Conservation (phyloP, 2,797 vertebrate genomes). For the Takifugu ocellatus region DNA sequence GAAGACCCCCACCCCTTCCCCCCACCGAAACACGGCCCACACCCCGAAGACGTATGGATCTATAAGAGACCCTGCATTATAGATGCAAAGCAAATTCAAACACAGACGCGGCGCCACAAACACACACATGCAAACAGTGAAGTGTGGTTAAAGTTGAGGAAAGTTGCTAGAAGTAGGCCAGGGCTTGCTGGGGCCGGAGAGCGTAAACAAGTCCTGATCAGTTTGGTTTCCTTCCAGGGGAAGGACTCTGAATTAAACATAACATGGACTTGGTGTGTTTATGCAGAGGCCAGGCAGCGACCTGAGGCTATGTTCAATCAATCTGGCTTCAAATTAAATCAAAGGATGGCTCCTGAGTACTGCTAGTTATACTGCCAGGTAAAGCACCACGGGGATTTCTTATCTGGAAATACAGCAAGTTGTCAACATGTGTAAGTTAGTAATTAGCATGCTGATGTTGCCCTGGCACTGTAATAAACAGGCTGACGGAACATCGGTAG, state of each 20-base stretch:
- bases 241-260: conserved; percentile 69
- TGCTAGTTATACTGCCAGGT: conserved; percentile 46
- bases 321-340: conserved; percentile 61
- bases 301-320: conserved; percentile 69
- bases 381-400: conserved; percentile 37
- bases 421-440: conserved; percentile 50
- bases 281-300: conserved; percentile 51
- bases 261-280: conserved; percentile 59
- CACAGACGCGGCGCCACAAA: conserved; percentile 15
- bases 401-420: conserved; percentile 43
- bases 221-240: conserved; percentile 57
- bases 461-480: conserved; percentile 7
- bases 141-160: conserved; percentile 51
- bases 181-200: conserved; percentile 52
- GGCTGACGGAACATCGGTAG: conserved; percentile 4
- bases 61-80: conserved; percentile 58
- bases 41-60: conserved; percentile 40
- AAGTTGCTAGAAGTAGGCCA: conserved; percentile 69
- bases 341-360: conserved; percentile 49
- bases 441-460: conserved; percentile 42
- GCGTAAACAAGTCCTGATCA: conserved; percentile 68
- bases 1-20: conserved; percentile 8
- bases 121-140: conserved; percentile 35
- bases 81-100: conserved; percentile 59
- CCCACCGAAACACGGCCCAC: conserved; percentile 21